These are phyloP conservation scores for Drosophila glabriapex DNA, from an alignment of 2,888 invertebrate species.

Conservation along the genomic window DNA sequence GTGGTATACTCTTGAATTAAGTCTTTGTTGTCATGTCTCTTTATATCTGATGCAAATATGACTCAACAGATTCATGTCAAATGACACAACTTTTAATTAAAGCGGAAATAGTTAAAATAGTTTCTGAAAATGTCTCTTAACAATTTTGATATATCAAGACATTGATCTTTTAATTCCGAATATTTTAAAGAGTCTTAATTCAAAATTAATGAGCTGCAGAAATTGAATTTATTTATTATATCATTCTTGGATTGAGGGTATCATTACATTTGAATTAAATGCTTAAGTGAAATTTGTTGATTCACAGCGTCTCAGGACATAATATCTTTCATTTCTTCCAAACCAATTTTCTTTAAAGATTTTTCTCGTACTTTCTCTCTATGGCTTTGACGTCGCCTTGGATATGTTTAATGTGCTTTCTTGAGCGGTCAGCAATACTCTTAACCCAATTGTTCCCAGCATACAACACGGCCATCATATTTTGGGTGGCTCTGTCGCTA, in stretches of 20 bases:
- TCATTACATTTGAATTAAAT: not conserved
- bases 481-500: slow-evolving; percentile 1
- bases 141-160: not conserved
- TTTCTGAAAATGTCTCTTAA: not conserved
- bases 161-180: not conserved
- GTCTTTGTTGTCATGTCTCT: not conserved
- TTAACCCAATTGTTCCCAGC: slow-evolving; percentile 5
- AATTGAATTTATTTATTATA: not conserved
- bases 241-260: not conserved
- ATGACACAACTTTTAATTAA: not conserved
- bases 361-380: not conserved
- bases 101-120: not conserved
- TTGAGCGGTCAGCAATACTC: slow-evolving; percentile 32
- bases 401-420: not conserved
- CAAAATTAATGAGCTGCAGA: not conserved
- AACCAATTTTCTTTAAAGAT: not conserved
- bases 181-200: not conserved
- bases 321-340: not conserved
- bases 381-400: not conserved
- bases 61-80: not conserved
- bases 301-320: not conserved
- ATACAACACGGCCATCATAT: not conserved
- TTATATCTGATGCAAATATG: not conserved
- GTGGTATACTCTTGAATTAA: not conserved
- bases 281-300: not conserved